Conservation (phyloP, 2,888 invertebrate genomes). For the Operophtera brumata region DNA sequence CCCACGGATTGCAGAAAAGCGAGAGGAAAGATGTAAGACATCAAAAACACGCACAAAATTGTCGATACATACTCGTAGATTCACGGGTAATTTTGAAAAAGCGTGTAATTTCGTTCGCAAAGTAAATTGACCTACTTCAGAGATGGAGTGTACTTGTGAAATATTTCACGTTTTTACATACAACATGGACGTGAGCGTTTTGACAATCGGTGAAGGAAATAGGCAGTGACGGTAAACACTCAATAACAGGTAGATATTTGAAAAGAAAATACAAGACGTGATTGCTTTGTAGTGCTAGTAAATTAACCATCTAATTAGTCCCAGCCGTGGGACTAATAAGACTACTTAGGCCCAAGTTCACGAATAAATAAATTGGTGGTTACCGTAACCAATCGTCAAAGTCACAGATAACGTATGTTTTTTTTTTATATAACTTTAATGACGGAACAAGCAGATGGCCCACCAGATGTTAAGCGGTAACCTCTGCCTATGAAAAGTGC, state of each 20-base stretch:
- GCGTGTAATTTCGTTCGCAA: conserved; percentile 38
- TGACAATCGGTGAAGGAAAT: neutral
- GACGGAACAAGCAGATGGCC: no score
- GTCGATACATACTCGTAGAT: conserved; percentile 29
- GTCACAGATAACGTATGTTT: no score
- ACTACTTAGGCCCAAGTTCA: neutral
- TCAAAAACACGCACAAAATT: conserved; percentile 7
- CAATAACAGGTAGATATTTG: conserved; percentile 1
- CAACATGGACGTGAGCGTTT: conserved; percentile 43
- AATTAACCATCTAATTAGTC: neutral
- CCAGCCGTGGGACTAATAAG: neutral
- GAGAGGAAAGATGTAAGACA: no score
- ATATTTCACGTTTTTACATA: conserved; percentile 59
- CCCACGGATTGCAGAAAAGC: no score
- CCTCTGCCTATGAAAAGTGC: no score
- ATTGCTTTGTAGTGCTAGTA: neutral
- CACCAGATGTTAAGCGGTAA: no score
- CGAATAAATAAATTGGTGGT: neutral
- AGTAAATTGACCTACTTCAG: conserved; percentile 51
- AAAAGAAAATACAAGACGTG: neutral
- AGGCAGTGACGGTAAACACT: neutral
- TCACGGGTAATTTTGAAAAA: conserved; percentile 32
- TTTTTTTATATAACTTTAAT: no score
- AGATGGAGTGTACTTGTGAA: conserved; percentile 30
- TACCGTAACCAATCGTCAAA: neutral